Base-by-base conservation (phyloP, 23 tunicate species). In the Halocynthia roretzi region DNA sequence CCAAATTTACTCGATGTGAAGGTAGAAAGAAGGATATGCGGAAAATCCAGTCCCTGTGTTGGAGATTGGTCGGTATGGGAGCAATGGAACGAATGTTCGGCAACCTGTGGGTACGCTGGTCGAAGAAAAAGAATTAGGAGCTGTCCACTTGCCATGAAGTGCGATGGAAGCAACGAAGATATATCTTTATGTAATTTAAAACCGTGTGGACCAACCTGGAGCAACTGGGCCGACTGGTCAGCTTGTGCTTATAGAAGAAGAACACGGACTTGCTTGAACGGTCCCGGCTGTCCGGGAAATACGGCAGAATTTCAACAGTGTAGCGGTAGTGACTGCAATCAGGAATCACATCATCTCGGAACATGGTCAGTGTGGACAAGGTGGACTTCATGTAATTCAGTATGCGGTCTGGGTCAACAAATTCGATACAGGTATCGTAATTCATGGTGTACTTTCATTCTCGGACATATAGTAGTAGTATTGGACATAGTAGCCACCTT, bases 191-290 rank as follows among this genome's bases (percentile, higher is more conserved):
- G 78, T 54, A 12, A 14, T 14, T 67, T 67, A n/a, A 22, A 19
- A 12, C 78, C 78, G 10, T 74, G 78, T 54, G 22, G 56, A 54
- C 64, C 55, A 8, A 52, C 56, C 10, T 74, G 78, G 78, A 44
- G 78, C n/a, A 8, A 53, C 31, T 74, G 78, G 78, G 56, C 65
- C 15, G n/a, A 22, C 17, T 74, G 78, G 78, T 74, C 78, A 10
- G 56, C 5, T 31, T 74, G 78, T 56, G 56, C 19, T 14, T 74
- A 74, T 48, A 53, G 56, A 56, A 74, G 14, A 64, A 12, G 78
- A 54, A 5, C 78, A 19, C 63, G 78, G 8, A 54, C 22, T 21
- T 74, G 78, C 56, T 14, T 14, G 11, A 64, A 64, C 10, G 62
- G 61, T 0, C 31, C 18, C 10, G 56, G 60, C 8, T 74, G 78